These are phyloP conservation scores for Bettongia penicillata DNA, from an alignment of 2,113 vertebrate genomes.

Conservation along the genomic window DNA sequence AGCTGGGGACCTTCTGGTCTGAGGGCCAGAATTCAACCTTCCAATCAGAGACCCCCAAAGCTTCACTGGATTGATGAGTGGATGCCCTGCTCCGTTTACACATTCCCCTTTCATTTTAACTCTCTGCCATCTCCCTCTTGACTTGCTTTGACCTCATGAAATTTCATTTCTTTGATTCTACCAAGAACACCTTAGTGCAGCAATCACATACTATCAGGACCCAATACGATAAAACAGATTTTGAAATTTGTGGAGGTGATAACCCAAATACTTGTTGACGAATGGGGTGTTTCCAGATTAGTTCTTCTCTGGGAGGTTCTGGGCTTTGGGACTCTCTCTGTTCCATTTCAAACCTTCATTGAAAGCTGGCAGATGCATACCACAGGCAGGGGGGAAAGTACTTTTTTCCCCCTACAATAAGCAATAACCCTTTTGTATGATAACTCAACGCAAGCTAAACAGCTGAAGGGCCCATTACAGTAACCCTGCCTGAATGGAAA, in stretches of 20 bases:
- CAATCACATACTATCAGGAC: not conserved
- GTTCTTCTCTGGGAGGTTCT: conserved; percentile 40
- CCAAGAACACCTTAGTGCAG: not conserved
- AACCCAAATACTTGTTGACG: conserved; percentile 27
- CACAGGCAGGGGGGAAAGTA: conserved; percentile 48
- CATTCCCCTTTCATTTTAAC: conserved; percentile 28
- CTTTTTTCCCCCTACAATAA: conserved; percentile 59
- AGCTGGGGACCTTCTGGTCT: conserved; percentile 87
- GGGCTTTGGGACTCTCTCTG: conserved; percentile 58
- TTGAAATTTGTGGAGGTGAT: conserved; percentile 11
- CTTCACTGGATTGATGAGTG: conserved; percentile 60
- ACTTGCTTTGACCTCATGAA: not conserved
- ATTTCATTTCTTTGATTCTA: not conserved
- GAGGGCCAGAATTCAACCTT: conserved; percentile 67
- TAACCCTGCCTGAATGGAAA: conserved; percentile 32
- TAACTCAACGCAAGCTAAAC: conserved; percentile 72
- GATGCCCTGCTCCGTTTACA: conserved; percentile 15
- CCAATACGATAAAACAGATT: conserved; percentile 30
- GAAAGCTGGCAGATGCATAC: conserved; percentile 63
- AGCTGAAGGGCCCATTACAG: conserved; percentile 58
- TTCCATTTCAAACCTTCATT: conserved; percentile 47
- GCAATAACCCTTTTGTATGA: conserved; percentile 73
- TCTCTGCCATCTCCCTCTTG: conserved; percentile 19
- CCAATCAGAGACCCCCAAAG: conserved; percentile 69
- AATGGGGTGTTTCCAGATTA: conserved; percentile 52